A percentile compares a stretch with the other conserved stretches of the same genome.
phyloP scores from a whole-genome alignment of 1,140 invertebrate genomes.

The Augochlora pura region DNA sequence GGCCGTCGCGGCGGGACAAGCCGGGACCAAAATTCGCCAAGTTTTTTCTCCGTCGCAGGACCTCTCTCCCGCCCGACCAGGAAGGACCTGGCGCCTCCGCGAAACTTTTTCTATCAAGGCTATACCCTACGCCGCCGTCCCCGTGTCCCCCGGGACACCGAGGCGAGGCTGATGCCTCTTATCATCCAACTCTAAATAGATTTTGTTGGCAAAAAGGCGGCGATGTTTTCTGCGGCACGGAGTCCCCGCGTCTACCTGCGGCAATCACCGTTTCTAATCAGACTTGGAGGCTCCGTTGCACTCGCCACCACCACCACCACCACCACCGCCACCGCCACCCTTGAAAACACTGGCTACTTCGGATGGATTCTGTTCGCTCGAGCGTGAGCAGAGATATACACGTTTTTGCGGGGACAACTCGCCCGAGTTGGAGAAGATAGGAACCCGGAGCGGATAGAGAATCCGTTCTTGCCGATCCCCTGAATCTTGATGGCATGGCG shows the following conservation, averaged over 20 bases:
- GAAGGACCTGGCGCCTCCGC: neutral
- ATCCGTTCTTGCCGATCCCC: neutral
- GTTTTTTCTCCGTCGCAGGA: constrained; percentile 34
- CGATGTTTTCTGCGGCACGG: too few species aligned
- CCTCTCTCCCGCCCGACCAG: neutral
- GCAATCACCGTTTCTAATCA: constrained; percentile 5
- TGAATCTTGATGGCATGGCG: neutral
- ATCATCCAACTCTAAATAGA: constrained; percentile 39
- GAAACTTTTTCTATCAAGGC: constrained; percentile 59
- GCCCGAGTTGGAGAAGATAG: neutral
- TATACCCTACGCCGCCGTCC: neutral
- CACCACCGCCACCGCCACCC: too few species aligned
- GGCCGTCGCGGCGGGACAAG: constrained; percentile 6
- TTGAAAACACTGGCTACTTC: neutral
- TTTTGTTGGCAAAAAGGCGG: constrained; percentile 5
- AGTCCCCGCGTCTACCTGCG: too few species aligned
- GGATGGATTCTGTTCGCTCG: constrained; percentile 9
- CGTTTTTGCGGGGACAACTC: neutral
- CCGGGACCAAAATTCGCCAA: constrained; percentile 47
- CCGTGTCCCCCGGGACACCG: neutral
- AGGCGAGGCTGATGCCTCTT: constrained; percentile 3
- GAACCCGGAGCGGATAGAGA: neutral
- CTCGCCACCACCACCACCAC: too few species aligned
- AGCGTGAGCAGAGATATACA: neutral
- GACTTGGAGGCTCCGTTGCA: neutral